phyloP scores from a whole-genome alignment of 1,140 invertebrate species.

The Thaumatotibia leucotreta region DNA sequence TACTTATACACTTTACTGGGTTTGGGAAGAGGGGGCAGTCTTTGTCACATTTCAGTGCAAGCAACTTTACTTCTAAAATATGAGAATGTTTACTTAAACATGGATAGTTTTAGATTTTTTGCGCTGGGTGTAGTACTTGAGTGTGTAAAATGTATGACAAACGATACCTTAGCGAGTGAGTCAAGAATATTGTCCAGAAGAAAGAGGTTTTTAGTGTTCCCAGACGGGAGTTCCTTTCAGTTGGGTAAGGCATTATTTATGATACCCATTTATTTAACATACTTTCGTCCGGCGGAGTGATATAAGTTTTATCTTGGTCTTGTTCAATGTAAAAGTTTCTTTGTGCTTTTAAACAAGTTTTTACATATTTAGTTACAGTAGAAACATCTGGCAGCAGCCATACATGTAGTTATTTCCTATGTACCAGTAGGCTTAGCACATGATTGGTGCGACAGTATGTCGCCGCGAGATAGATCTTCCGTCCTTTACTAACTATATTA shows the following conservation, averaged over 20 bases:
- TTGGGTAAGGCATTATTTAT: conserved; percentile 77
- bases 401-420: too few species aligned
- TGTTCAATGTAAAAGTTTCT: too few species aligned
- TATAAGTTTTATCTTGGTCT: conserved; percentile 9
- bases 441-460: too few species aligned
- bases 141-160: conserved; percentile 22
- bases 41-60: conserved; percentile 37
- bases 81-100: conserved; percentile 16
- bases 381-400: too few species aligned
- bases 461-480: too few species aligned
- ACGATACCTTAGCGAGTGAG: conserved; percentile 29
- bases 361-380: background rate
- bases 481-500: too few species aligned
- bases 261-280: background rate
- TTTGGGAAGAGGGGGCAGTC: conserved; percentile 41
- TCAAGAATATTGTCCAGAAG: conserved; percentile 77
- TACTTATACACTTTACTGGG: conserved; percentile 30
- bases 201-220: conserved; percentile 86
- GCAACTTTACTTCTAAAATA: conserved; percentile 29
- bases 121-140: conserved; percentile 25
- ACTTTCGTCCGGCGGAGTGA: background rate
- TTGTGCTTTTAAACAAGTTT: background rate
- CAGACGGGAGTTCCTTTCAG: conserved; percentile 86
- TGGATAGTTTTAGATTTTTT: conserved; percentile 17
- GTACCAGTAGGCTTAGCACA: too few species aligned